A percentile compares a stretch with the other conserved stretches of the same genome.
phyloP scores from a whole-genome alignment of 2,113 vertebrate species.

The Stictonetta naevosa region DNA sequence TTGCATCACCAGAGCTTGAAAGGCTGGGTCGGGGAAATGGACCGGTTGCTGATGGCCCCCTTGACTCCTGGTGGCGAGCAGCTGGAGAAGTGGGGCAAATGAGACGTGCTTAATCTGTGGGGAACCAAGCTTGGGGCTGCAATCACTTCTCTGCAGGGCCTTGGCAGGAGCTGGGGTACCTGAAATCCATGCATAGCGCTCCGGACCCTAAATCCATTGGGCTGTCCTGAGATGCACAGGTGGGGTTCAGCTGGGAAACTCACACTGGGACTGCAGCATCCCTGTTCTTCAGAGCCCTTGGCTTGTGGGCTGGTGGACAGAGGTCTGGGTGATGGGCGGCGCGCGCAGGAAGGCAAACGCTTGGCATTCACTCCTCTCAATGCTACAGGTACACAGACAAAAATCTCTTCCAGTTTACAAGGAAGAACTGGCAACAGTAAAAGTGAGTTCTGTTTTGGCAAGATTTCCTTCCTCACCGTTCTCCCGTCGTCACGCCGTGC shows the following conservation, averaged over 20 bases:
- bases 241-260: background rate
- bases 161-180: background rate
- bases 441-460: background rate
- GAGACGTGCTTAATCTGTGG: rapidly evolving
- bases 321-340: rapidly evolving
- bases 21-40: background rate
- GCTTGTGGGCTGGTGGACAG: background rate
- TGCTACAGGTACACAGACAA: background rate
- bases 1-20: background rate
- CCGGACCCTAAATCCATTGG: rapidly evolving
- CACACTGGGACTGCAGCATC: rapidly evolving
- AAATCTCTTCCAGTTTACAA: background rate
- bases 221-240: background rate
- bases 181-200: rapidly evolving
- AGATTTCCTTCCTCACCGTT: background rate
- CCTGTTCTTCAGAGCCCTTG: background rate
- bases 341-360: background rate
- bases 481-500: rapidly evolving
- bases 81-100: background rate
- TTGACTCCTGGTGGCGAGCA: background rate
- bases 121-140: background rate
- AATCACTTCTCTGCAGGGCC: rapidly evolving
- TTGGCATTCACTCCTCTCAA: background rate
- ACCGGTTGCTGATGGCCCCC: background rate
- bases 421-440: background rate